Base-by-base conservation (phyloP, 2,888 invertebrate genomes). In the Meghimatium bilineatum region DNA sequence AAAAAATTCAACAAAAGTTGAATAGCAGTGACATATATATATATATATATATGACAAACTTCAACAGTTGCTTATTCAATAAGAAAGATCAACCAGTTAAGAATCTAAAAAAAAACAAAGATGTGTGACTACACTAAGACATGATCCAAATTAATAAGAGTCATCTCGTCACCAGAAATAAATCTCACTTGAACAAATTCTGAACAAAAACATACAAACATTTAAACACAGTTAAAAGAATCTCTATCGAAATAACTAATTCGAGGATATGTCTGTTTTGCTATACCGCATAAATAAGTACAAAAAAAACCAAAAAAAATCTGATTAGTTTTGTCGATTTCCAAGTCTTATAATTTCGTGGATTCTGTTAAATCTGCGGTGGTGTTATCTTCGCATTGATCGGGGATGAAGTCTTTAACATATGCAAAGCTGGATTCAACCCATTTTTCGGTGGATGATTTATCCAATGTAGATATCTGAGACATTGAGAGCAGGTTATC, bases 361-460 rank as follows among this genome's bases (percentile, higher is more conserved):
- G 79, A 79, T 23, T 79, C 79, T 49, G 79, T 79, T 32, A 32
- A 5, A 23, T 23, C 29, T 56, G 69, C 69, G 36, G 49, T 36
- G 26, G n/a, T n/a, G 52, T 10, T 5, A 32, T 38, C 67, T 29
- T 44, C 49, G 17, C 69, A 66, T 2, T 67, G 52, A 32, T 49
- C n/a, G 1, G 67, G 69, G 52, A 26, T 32, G 8, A 69, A 56
- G 12, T 81, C 81, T n/a, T 81, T 81, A 3, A 44, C 44, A 63
- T 34, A 81, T 44, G 81, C 81, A 3, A 81, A 63, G 32, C 81
- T 81, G 44, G 81, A 74, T 63, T 82, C 82, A 32, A 82, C 82
- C 82, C 82, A 82, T 49, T 82, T 82, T 29, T 82, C 82, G 0
- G 82, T 82, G 34, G 76, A 82, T 49, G 76, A 82, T 34, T 76